Evolutionary conservation across 2,888 invertebrate genomes (phyloP).

Genomic region (Diadegma fenestrale): DNA sequence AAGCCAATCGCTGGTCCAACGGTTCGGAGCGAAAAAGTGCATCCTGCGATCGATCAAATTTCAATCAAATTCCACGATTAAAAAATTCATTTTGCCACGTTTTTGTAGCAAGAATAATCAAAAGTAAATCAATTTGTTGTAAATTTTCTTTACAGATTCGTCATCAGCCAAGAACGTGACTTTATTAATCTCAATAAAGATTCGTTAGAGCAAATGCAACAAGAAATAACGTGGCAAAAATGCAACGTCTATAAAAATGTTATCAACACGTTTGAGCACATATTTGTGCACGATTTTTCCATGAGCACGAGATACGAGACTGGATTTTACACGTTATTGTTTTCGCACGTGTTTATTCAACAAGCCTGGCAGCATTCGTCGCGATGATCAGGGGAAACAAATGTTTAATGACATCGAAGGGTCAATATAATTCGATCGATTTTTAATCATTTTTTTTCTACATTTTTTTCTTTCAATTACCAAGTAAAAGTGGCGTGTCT

Average conservation of each 20-base stretch:
- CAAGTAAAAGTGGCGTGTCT: slow-evolving; percentile 88
- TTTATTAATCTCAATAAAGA: slow-evolving; percentile 17
- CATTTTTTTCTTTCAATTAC: slow-evolving; percentile 78
- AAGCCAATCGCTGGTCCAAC: slow-evolving; percentile 88
- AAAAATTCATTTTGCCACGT: neutral
- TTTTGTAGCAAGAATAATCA: neutral
- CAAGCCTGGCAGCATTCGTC: slow-evolving; percentile 12
- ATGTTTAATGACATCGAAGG: slow-evolving; percentile 2
- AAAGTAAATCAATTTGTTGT: neutral
- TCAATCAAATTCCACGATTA: neutral
- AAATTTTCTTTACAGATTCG: neutral
- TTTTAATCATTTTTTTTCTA: neutral
- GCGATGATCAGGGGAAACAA: slow-evolving; percentile 2
- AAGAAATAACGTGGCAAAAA: slow-evolving; percentile 11
- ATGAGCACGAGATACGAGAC: neutral
- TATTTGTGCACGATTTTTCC: slow-evolving; percentile 9
- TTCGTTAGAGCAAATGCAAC: neutral
- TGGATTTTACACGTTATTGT: neutral
- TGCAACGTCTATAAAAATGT: slow-evolving; percentile 19
- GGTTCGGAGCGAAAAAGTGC: slow-evolving; percentile 86
- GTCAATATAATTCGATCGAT: neutral
- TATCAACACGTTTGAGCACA: neutral
- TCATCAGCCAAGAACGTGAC: neutral
- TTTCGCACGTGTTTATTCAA: slow-evolving; percentile 4
- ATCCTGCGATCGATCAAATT: slow-evolving; percentile 79